Conservation (phyloP, 2,113 vertebrate species). For the Solenodon paradoxus region DNA sequence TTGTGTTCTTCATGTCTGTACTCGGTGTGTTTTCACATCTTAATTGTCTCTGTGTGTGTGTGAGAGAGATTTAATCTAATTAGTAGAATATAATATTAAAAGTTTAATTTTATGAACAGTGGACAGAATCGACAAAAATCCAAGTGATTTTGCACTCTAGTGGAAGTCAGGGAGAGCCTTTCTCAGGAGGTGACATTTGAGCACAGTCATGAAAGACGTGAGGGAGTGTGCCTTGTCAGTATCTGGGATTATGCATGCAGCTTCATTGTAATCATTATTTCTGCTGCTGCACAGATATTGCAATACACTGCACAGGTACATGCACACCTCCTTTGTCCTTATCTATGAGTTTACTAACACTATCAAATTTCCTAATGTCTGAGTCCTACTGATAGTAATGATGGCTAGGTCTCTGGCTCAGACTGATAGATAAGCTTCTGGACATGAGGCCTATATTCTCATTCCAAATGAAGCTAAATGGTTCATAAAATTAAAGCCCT, state of each 20-base stretch:
- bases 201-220: background rate
- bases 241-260: background rate
- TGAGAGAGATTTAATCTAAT: conserved; percentile 24
- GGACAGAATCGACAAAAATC: background rate
- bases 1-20: background rate
- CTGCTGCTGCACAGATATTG: background rate
- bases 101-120: conserved; percentile 27
- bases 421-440: background rate
- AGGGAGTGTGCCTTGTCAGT: background rate
- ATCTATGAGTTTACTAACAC: background rate
- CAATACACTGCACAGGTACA: background rate
- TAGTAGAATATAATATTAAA: background rate
- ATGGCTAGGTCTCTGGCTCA: background rate
- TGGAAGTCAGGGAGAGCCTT: background rate
- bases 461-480: conserved; percentile 49
- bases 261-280: background rate
- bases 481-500: conserved; percentile 24
- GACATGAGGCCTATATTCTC: conserved; percentile 20
- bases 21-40: background rate
- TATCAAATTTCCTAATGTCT: background rate
- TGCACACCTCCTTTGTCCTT: background rate
- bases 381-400: background rate
- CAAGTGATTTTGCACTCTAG: background rate
- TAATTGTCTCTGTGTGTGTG: background rate
- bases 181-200: background rate